Evolutionary conservation across 2,113 vertebrate species (phyloP), one percentile per base, ranked within the genome.

Genomic region (Leucopternis melanops): DNA sequence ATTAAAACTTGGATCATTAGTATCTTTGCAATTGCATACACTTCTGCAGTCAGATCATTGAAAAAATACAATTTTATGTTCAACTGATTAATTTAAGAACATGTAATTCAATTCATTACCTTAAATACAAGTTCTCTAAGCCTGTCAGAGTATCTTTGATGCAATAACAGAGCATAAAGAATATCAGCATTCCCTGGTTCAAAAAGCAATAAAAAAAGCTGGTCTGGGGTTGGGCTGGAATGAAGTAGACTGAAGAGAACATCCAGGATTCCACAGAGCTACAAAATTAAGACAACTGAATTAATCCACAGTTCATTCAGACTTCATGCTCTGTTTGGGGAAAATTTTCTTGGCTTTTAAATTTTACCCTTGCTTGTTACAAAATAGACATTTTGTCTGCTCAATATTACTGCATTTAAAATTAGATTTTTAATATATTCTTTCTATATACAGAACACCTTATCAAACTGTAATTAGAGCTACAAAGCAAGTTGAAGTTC

Each of bases 101-200:
- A 79, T 26, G 23, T 13, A 25, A 92, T 73, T 52, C 38, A 94
- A 81, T 82, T 54, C 13, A 82, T 81, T 98, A 99, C 99, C 99
- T 99, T 99, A 95, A 99, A 99, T 81, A 99, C 98, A 27, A 99
- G 98, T 97, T 99, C 99, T 95, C 98, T 91, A 81, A 99, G 98
- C 74, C 94, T 98, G 94, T 99, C 99, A 4, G 99, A 98, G 96
- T 99, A 98, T 92, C 99, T 99, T 92, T 98, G 99, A 94, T 99
- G 99, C 93, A 99, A 81, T 69, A 99, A 97, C 55, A 99, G 97
- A 55, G 99, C 98, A 63, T 99, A 99, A 96, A 99, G 99, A 95
- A 99, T 99, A 95, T 99, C 99, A 65, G 99, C 99, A 13, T 98
- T 98, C 17, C 99, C 98, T 11, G 99, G 98, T 95, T 99, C 99